A percentile compares a stretch with the other conserved stretches of the same genome.
phyloP scores from a whole-genome alignment of 2,113 vertebrate genomes.

The Catharus fuscescens region DNA sequence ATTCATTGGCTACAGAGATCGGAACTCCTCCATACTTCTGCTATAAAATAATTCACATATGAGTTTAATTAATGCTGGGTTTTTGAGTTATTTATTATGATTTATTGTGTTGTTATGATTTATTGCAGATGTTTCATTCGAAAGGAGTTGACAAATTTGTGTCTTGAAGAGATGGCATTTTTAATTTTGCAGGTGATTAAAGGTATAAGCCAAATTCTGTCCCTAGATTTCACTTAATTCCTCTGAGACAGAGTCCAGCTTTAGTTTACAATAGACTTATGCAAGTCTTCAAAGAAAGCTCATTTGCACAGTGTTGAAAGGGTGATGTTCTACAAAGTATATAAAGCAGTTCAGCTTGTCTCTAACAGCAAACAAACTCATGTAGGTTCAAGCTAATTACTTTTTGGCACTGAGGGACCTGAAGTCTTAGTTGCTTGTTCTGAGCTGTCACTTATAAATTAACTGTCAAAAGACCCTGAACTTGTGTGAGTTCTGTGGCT shows the following conservation, averaged over 20 bases:
- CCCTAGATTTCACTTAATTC: background rate
- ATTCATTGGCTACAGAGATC: background rate
- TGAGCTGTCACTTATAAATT: conserved; percentile 10
- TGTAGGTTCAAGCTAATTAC: conserved; percentile 44
- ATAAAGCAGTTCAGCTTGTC: background rate
- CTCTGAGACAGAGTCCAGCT: background rate
- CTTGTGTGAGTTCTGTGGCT: background rate
- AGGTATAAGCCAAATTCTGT: background rate
- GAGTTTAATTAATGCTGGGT: background rate
- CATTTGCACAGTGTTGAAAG: conserved; percentile 25
- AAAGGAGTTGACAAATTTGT: background rate
- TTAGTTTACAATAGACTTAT: background rate
- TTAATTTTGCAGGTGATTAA: conserved; percentile 36
- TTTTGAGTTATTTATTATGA: background rate
- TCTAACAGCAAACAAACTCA: background rate
- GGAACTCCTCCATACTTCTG: background rate
- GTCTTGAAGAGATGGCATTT: background rate
- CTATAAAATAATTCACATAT: background rate
- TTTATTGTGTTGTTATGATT: background rate
- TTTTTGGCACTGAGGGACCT: conserved; percentile 6
- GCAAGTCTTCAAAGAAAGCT: conserved; percentile 12
- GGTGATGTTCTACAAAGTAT: background rate
- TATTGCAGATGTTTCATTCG: background rate
- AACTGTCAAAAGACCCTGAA: background rate
- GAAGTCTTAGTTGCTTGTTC: background rate